These are phyloP conservation scores for Acanthisitta chloris DNA, from an alignment of 2,113 vertebrate genomes.

Conservation along the genomic window DNA sequence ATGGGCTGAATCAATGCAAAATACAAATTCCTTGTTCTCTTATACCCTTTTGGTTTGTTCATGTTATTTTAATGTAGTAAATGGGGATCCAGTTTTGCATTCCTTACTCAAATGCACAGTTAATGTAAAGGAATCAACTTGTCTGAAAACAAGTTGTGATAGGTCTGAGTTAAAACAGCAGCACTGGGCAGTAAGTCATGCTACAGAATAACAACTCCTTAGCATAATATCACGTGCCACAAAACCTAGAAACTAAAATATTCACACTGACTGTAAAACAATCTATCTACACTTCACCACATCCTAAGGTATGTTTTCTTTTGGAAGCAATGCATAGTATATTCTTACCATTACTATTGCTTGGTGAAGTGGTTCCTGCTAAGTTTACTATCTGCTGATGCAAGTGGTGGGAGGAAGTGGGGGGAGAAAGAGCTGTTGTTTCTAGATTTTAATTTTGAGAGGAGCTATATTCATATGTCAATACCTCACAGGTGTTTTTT, in stretches of 20 bases:
- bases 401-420: background rate
- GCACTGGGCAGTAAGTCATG: background rate
- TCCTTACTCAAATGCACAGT: background rate
- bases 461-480: background rate
- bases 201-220: background rate
- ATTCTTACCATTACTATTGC: background rate
- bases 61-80: background rate
- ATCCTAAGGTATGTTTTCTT: conserved; percentile 46
- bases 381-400: background rate
- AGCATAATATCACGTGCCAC: background rate
- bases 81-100: background rate
- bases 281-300: conserved; percentile 28
- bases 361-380: background rate
- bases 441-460: background rate
- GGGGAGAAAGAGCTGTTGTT: background rate
- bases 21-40: background rate
- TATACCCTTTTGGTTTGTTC: background rate
- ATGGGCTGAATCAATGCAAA: background rate
- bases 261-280: background rate
- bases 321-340: conserved; percentile 2
- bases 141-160: background rate
- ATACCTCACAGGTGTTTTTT: background rate
- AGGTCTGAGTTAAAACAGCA: conserved; percentile 6
- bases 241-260: conserved; percentile 13
- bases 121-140: background rate